A percentile compares a stretch with the other conserved stretches of the same genome.
Conservation (phyloP, 2,113 vertebrate species). For the Bucco capensis region DNA sequence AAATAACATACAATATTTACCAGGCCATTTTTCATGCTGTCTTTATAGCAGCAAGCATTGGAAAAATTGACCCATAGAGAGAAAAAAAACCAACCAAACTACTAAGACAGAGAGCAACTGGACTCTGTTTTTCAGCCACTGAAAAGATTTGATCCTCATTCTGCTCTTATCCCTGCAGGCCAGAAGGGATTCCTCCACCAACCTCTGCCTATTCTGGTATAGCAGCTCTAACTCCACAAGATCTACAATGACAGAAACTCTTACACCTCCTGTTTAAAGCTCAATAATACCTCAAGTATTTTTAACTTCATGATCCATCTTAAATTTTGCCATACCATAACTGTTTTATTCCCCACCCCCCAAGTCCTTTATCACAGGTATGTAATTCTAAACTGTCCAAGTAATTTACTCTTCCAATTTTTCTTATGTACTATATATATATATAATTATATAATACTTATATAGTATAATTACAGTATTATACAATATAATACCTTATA, state of each 20-base stretch:
- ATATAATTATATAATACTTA: no score
- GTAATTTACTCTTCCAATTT: not conserved
- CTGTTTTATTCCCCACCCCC: not conserved
- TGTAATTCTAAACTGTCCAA: not conserved
- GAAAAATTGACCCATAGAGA: not conserved
- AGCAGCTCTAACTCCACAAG: not conserved
- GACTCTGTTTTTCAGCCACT: not conserved
- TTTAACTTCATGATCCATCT: not conserved
- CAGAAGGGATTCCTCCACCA: not conserved
- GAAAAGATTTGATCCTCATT: not conserved
- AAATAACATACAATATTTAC: constrained; percentile 22
- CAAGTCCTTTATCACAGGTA: not conserved
- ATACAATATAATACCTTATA: no score
- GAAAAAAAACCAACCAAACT: not conserved
- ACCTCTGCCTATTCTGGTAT: not conserved
- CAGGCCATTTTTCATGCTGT: not conserved
- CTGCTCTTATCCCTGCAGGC: not conserved
- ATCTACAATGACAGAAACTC: not conserved
- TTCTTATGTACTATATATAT: no score
- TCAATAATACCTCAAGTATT: not conserved
- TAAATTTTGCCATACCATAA: not conserved
- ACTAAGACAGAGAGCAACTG: not conserved
- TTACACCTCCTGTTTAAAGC: constrained; percentile 1
- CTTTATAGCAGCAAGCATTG: not conserved
- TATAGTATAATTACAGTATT: no score